phyloP scores from a whole-genome alignment of 2,888 invertebrate genomes.

The Willowsia nigromaculata region DNA sequence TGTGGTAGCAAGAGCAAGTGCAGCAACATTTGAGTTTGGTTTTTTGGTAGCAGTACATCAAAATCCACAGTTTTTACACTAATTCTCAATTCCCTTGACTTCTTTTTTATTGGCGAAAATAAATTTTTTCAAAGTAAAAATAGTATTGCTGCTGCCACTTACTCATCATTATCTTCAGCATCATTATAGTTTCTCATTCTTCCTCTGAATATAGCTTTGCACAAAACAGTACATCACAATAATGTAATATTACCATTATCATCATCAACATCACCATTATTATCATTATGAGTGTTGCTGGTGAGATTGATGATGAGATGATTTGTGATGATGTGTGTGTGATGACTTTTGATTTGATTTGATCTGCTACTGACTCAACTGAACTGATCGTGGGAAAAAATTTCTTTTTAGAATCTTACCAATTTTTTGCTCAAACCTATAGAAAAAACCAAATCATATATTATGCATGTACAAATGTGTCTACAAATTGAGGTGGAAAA shows the following conservation, averaged over 20 bases:
- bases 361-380: slow-evolving; percentile 51
- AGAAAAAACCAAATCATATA: slow-evolving; percentile 16
- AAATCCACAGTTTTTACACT: slow-evolving; percentile 68
- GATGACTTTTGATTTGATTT: slow-evolving; percentile 65
- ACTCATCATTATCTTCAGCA: slow-evolving; percentile 60
- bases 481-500: slow-evolving; percentile 56
- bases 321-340: slow-evolving; percentile 42
- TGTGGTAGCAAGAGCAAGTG: neutral
- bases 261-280: slow-evolving; percentile 40
- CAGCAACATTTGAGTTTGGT: neutral
- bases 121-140: slow-evolving; percentile 54
- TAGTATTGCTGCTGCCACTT: slow-evolving; percentile 26
- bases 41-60: slow-evolving; percentile 7
- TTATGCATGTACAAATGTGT: neutral
- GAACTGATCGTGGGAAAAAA: slow-evolving; percentile 63
- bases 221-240: slow-evolving; percentile 63
- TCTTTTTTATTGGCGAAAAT: slow-evolving; percentile 65
- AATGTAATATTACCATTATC: slow-evolving; percentile 39
- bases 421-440: slow-evolving; percentile 21
- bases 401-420: slow-evolving; percentile 43
- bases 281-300: slow-evolving; percentile 37
- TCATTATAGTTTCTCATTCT: slow-evolving; percentile 45
- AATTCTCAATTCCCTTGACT: slow-evolving; percentile 53
- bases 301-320: slow-evolving; percentile 58
- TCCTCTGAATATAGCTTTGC: neutral